Evolutionary conservation across 2,797 vertebrate species (phyloP).

Genomic region (Lagorchestes hirsutus): DNA sequence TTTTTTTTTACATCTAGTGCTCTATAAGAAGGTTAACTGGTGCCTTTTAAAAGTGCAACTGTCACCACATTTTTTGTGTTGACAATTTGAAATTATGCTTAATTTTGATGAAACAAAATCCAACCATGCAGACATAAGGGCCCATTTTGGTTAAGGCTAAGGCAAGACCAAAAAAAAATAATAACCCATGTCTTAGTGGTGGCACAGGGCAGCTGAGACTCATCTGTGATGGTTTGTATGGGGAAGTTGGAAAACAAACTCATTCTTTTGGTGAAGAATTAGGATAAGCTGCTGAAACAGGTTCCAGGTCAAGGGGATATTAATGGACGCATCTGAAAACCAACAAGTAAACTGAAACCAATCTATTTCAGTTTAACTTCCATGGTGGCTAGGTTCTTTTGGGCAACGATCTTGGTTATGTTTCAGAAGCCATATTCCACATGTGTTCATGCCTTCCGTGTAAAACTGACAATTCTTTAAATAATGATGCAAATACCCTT

Average conservation of each 20-base stretch:
- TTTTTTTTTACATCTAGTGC: slow-evolving; percentile 33
- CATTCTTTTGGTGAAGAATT: neutral
- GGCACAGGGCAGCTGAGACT: slow-evolving; percentile 3
- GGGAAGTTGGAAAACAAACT: slow-evolving; percentile 51
- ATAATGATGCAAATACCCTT: slow-evolving; percentile 74
- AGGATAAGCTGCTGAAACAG: slow-evolving; percentile 28
- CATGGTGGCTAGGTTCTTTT: slow-evolving; percentile 77
- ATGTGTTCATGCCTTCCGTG: slow-evolving; percentile 70
- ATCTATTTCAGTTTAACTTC: slow-evolving; percentile 77
- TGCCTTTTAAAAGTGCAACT: slow-evolving; percentile 65
- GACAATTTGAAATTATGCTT: slow-evolving; percentile 74
- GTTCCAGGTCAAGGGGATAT: slow-evolving; percentile 51
- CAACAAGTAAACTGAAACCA: slow-evolving; percentile 67
- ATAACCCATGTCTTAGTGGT: slow-evolving; percentile 45
- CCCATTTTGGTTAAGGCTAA: slow-evolving; percentile 68
- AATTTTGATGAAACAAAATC: slow-evolving; percentile 63
- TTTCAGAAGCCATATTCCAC: slow-evolving; percentile 80
- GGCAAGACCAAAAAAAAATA: slow-evolving; percentile 51
- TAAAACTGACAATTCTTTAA: slow-evolving; percentile 75
- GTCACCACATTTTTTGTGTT: slow-evolving; percentile 64
- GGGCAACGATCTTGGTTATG: slow-evolving; percentile 74
- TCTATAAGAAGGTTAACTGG: slow-evolving; percentile 78
- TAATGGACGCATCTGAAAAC: slow-evolving; percentile 50
- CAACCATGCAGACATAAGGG: slow-evolving; percentile 60
- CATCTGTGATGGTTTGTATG: slow-evolving; percentile 26